Percentiles rank a stretch among this genome's conserved stretches.
Evolutionary conservation across 2,113 vertebrate species (phyloP).

Genomic region (Butorides virescens): DNA sequence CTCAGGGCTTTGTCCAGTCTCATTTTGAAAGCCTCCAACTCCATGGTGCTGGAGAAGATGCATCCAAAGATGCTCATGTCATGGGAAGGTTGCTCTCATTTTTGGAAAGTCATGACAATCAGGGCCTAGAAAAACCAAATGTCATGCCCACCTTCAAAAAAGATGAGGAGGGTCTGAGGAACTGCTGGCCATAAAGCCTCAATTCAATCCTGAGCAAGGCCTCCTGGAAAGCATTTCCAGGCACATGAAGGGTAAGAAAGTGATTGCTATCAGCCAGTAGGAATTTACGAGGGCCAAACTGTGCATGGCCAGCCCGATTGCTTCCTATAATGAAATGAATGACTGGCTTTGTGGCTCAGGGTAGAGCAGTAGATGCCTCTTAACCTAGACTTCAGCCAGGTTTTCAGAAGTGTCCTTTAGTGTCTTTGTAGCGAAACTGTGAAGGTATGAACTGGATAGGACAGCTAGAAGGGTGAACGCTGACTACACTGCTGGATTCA

Average conservation of each 20-base stretch:
- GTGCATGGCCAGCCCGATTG: neutral
- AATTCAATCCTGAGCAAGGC: neutral
- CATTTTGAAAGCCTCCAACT: neutral
- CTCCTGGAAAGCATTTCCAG: neutral
- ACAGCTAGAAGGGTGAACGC: neutral
- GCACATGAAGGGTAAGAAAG: too few species aligned
- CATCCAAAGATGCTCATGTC: neutral
- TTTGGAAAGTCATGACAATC: neutral
- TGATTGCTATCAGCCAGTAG: neutral
- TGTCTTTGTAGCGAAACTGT: neutral
- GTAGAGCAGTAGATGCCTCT: neutral
- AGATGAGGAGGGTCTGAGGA: neutral
- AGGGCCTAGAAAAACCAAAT: neutral
- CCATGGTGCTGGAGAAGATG: neutral
- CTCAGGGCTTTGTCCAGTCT: neutral
- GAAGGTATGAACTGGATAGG: neutral
- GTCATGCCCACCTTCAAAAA: neutral
- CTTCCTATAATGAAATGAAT: neutral
- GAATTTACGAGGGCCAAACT: neutral
- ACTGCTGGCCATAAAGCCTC: neutral
- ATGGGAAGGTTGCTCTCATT: neutral
- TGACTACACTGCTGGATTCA: neutral
- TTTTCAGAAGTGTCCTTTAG: neutral
- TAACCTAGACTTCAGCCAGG: neutral
- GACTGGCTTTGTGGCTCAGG: neutral